phyloP scores from a whole-genome alignment of 2,113 vertebrate genomes.

The Taxidea taxus region DNA sequence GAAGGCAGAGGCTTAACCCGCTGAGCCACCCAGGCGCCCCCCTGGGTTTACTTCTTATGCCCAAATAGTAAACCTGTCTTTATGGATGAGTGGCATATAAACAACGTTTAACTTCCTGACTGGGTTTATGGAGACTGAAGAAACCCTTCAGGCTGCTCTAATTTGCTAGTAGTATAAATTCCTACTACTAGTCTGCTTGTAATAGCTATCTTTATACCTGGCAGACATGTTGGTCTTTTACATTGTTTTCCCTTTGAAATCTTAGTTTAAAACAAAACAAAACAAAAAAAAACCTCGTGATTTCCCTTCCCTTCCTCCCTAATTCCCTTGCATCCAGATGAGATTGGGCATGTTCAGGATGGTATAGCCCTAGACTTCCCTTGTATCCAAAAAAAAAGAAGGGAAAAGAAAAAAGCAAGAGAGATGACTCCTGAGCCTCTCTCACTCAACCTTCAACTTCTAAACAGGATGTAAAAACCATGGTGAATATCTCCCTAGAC shows the following conservation, averaged over 20 bases:
- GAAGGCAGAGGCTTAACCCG: no score
- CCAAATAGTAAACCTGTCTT: not conserved
- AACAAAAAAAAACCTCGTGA: not conserved
- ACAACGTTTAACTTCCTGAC: not conserved
- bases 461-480: not conserved
- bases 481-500: conserved; percentile 1
- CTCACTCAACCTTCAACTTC: not conserved
- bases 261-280: not conserved
- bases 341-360: not conserved
- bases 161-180: not conserved
- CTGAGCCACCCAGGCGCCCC: no score
- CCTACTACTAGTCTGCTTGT: not conserved
- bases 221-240: not conserved
- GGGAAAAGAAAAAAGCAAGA: not conserved
- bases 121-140: not conserved
- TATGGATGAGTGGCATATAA: not conserved
- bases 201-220: not conserved
- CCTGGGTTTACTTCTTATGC: not conserved
- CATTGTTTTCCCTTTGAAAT: not conserved
- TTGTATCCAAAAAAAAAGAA: not conserved
- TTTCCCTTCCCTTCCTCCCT: not conserved
- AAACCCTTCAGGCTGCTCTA: not conserved
- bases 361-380: not conserved
- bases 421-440: not conserved
- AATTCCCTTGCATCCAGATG: not conserved